These are phyloP conservation scores for Elachura formosa DNA, from an alignment of 2,113 vertebrate species.

Conservation along the genomic window DNA sequence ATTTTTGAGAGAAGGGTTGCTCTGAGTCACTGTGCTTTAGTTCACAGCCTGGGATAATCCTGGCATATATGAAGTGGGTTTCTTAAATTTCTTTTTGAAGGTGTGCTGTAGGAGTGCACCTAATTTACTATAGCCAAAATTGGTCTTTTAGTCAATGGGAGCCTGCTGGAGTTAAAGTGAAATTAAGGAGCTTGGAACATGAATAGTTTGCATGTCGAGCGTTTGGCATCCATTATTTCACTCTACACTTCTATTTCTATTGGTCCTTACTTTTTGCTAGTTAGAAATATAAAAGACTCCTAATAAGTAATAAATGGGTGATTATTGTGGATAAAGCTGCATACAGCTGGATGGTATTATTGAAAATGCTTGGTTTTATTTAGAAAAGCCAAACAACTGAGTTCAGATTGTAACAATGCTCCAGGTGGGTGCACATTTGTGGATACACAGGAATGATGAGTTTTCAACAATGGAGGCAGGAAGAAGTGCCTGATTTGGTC, in stretches of 20 bases:
- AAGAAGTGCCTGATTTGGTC: neutral
- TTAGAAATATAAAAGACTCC: neutral
- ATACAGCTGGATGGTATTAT: neutral
- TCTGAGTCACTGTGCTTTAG: neutral
- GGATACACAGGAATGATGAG: neutral
- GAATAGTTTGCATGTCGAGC: neutral
- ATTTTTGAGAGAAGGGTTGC: neutral
- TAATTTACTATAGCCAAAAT: neutral
- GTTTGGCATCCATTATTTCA: rapidly evolving
- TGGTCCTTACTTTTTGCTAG: neutral
- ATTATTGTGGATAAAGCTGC: neutral
- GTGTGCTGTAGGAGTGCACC: neutral
- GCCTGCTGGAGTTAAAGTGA: neutral
- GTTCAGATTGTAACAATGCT: neutral
- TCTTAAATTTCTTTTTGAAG: neutral
- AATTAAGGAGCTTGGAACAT: neutral
- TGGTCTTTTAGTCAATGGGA: neutral
- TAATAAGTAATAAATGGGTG: neutral
- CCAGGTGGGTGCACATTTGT: neutral
- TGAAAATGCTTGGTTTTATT: neutral
- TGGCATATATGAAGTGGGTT: neutral
- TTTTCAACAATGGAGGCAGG: neutral
- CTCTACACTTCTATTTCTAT: neutral
- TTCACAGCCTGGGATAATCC: neutral
- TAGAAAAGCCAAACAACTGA: neutral